A percentile compares a stretch with the other conserved stretches of the same genome.
phyloP scores from a whole-genome alignment of 1,140 invertebrate genomes.

The Trachelipus rathkii region DNA sequence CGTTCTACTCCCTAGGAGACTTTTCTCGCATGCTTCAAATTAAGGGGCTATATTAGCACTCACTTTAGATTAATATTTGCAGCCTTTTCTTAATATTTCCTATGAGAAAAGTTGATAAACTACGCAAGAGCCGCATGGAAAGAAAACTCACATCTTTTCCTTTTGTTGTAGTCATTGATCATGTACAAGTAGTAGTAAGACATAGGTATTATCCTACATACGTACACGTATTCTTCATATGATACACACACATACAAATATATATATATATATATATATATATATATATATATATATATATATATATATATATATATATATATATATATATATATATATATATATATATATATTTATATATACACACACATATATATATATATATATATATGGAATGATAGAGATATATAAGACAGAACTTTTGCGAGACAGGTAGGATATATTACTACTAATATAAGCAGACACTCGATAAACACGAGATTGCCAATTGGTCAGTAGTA shows the following conservation, averaged over 20 bases:
- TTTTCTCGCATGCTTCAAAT: neutral
- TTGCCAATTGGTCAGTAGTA: slow-evolving; percentile 10
- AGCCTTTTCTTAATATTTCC: neutral
- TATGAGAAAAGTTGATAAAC: neutral
- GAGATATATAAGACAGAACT: slow-evolving; percentile 1
- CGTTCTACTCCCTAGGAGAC: neutral
- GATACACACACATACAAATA: neutral
- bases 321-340: slow-evolving; percentile 1
- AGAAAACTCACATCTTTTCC: no score
- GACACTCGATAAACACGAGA: slow-evolving; percentile 4
- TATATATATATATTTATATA: slow-evolving; percentile 8
- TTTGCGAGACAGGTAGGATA: slow-evolving; percentile 1
- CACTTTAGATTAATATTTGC: slow-evolving; percentile 13
- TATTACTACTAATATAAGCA: slow-evolving; percentile 8
- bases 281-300: slow-evolving; percentile 20
- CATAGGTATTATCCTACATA: no score
- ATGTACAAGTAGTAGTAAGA: no score
- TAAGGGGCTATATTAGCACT: slow-evolving; percentile 1
- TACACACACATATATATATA: neutral
- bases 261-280: neutral
- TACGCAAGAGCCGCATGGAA: neutral
- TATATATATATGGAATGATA: neutral
- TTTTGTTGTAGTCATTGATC: no score
- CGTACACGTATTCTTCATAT: no score
- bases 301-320: slow-evolving; percentile 19